These are phyloP conservation scores for Drosophila falleni DNA, from an alignment of 2,888 invertebrate species.

Conservation along the genomic window DNA sequence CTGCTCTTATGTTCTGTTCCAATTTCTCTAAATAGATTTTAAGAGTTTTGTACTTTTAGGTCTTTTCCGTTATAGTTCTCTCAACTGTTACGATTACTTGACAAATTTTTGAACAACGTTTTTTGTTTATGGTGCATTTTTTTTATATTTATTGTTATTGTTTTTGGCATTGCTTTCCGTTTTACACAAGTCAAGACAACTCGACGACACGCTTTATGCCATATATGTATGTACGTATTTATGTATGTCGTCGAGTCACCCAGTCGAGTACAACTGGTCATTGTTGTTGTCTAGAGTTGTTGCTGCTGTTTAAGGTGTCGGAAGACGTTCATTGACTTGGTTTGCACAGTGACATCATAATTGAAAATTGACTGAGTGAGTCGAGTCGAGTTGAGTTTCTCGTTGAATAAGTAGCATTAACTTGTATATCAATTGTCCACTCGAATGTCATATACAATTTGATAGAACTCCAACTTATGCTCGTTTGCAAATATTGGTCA, in stretches of 20 bases:
- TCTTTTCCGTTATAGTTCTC: constrained; percentile 40
- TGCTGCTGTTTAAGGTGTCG: constrained; percentile 64
- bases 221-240: constrained; percentile 26
- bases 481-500: constrained; percentile 15
- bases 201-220: constrained; percentile 57
- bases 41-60: constrained; percentile 9
- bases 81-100: constrained; percentile 44
- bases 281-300: constrained; percentile 44
- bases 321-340: constrained; percentile 74
- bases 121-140: constrained; percentile 18
- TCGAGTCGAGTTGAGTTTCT: constrained; percentile 7
- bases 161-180: constrained; percentile 56
- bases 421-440: constrained; percentile 35
- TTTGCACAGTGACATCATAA: constrained; percentile 71
- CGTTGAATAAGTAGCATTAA: constrained; percentile 20
- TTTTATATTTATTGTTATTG: constrained; percentile 24
- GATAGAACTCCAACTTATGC: constrained; percentile 19
- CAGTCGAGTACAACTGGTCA: constrained; percentile 55
- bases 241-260: constrained; percentile 20
- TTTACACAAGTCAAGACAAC: constrained; percentile 52
- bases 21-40: constrained; percentile 28
- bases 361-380: constrained; percentile 52
- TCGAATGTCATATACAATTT: constrained; percentile 35
- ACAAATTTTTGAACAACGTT: constrained; percentile 38
- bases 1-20: constrained; percentile 20